phyloP scores from a whole-genome alignment of 1,140 invertebrate genomes.

The Oscheius sp. region DNA sequence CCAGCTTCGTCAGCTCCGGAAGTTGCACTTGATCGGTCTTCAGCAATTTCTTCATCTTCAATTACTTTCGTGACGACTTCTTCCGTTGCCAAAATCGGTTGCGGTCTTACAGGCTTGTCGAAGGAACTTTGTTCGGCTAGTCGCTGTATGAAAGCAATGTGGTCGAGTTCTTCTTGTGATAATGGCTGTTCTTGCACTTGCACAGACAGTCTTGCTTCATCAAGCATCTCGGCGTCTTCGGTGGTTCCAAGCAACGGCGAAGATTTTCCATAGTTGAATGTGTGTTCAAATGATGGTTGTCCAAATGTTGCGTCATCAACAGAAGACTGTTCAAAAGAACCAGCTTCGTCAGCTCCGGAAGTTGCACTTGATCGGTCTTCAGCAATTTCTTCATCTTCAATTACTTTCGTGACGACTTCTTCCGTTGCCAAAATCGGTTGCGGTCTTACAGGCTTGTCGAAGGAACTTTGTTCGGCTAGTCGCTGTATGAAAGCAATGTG shows the following conservation, averaged over 20 bases:
- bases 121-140: constrained; percentile 15
- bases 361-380: constrained; percentile 20
- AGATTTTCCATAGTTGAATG: constrained; percentile 5
- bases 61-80: background rate
- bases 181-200: background rate
- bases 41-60: background rate
- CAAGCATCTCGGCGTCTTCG: background rate
- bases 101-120: constrained; percentile 1
- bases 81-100: background rate
- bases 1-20: constrained; percentile 31
- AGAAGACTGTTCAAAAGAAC: background rate
- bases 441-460: constrained; percentile 12
- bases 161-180: constrained; percentile 18
- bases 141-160: constrained; percentile 10
- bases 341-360: constrained; percentile 20
- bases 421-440: background rate
- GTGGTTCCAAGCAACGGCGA: constrained; percentile 20
- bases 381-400: background rate
- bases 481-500: constrained; percentile 13
- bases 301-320: no score
- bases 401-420: background rate
- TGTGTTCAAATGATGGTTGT: constrained; percentile 13
- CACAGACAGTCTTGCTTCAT: background rate
- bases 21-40: constrained; percentile 25
- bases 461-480: constrained; percentile 16